phyloP scores from a whole-genome alignment of 2,797 vertebrate genomes.

The Sebastes hopkinsi region DNA sequence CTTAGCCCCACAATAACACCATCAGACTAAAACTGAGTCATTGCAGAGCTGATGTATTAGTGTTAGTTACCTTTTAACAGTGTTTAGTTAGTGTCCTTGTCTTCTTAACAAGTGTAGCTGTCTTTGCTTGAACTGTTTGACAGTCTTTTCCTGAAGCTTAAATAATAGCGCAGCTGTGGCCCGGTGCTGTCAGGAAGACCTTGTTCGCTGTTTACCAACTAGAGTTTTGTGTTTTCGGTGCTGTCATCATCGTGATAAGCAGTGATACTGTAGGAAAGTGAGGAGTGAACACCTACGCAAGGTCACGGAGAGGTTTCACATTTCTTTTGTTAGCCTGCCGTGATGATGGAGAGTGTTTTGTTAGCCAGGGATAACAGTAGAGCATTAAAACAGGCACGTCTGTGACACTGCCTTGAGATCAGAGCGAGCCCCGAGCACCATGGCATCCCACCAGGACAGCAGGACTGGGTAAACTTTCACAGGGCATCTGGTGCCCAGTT shows the following conservation, averaged over 20 bases:
- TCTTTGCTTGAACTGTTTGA: slow-evolving; percentile 17
- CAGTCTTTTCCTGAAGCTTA: slow-evolving; percentile 18
- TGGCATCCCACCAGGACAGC: slow-evolving; percentile 39
- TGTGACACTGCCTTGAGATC: slow-evolving; percentile 17
- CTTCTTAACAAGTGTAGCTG: not conserved
- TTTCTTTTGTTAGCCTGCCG: slow-evolving; percentile 26
- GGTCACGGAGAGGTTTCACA: slow-evolving; percentile 41
- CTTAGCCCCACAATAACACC: not conserved
- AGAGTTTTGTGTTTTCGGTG: slow-evolving; percentile 39
- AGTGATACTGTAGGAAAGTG: slow-evolving; percentile 18
- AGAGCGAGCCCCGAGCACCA: not conserved
- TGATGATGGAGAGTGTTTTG: slow-evolving; percentile 19
- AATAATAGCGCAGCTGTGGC: slow-evolving; percentile 43
- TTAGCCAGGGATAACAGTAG: slow-evolving; percentile 9
- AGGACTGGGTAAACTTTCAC: slow-evolving; percentile 39
- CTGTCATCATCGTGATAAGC: slow-evolving; percentile 36
- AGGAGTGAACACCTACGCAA: slow-evolving; percentile 46
- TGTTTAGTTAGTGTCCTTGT: not conserved
- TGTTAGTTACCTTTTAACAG: not conserved
- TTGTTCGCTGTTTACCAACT: slow-evolving; percentile 46
- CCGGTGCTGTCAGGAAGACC: slow-evolving; percentile 26
- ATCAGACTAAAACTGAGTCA: not conserved
- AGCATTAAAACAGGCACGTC: slow-evolving; percentile 11
- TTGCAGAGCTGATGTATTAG: not conserved
- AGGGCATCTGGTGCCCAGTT: slow-evolving; percentile 62